These are phyloP conservation scores for Prochilodus magdalenae DNA, from an alignment of 2,113 vertebrate species.

Conservation along the genomic window DNA sequence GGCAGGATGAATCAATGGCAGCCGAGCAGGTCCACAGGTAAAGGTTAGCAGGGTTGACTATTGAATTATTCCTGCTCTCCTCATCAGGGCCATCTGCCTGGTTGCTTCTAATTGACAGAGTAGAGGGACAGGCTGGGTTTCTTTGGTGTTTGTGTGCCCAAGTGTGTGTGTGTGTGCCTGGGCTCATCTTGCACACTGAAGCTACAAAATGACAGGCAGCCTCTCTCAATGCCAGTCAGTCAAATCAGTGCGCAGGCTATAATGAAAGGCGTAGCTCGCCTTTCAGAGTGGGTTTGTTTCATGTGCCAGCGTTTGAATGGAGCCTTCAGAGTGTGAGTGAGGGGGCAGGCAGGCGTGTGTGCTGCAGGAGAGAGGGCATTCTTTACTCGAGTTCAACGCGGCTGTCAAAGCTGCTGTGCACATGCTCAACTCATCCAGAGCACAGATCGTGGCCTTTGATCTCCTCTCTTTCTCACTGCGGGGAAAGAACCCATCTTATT, in stretches of 20 bases:
- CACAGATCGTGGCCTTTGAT: constrained; percentile 75
- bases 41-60: constrained; percentile 79
- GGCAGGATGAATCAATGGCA: constrained; percentile 74
- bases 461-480: constrained; percentile 62
- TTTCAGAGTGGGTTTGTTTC: constrained; percentile 70
- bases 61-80: constrained; percentile 80
- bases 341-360: constrained; percentile 58
- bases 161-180: not conserved
- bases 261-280: constrained; percentile 69
- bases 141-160: constrained; percentile 41
- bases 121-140: constrained; percentile 70
- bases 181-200: constrained; percentile 37
- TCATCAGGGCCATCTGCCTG: constrained; percentile 75
- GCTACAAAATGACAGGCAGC: constrained; percentile 38
- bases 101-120: constrained; percentile 75
- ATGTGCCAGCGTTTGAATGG: constrained; percentile 74
- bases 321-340: constrained; percentile 62
- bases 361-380: constrained; percentile 67
- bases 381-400: constrained; percentile 68
- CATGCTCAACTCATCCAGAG: constrained; percentile 68
- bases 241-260: constrained; percentile 60
- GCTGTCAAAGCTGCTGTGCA: constrained; percentile 69
- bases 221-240: constrained; percentile 52
- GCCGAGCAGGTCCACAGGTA: constrained; percentile 76
- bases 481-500: constrained; percentile 73